Evolutionary conservation across 2,113 vertebrate genomes (phyloP).

Genomic region (Notarius quadriscutis): DNA sequence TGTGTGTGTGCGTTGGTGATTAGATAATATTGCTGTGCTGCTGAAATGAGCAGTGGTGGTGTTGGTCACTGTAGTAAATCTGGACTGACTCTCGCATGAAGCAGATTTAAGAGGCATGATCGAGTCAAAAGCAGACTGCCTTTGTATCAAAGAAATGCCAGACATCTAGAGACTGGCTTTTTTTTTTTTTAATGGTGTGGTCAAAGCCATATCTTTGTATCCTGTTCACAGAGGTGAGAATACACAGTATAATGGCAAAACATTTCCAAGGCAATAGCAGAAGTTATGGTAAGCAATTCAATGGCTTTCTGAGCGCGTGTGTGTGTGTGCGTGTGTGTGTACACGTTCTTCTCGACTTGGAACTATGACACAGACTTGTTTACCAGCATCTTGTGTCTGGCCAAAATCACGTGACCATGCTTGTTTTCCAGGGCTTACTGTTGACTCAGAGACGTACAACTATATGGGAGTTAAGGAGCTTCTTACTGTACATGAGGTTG

Average conservation of each 20-base stretch:
- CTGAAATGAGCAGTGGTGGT: neutral
- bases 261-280: conserved; percentile 13
- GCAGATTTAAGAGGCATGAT: neutral
- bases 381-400: conserved; percentile 30
- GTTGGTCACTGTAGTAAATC: neutral
- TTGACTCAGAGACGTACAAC: conserved; percentile 25
- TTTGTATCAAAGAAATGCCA: neutral
- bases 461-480: conserved; percentile 42
- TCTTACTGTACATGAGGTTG: conserved; percentile 25
- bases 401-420: conserved; percentile 30
- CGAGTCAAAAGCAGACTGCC: neutral
- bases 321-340: neutral
- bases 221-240: neutral
- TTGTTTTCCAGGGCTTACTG: conserved; percentile 41
- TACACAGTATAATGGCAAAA: conserved; percentile 22
- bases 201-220: neutral
- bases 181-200: neutral
- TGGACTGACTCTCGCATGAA: too few species aligned
- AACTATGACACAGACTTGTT: conserved; percentile 40
- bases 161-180: neutral
- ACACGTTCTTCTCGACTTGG: neutral
- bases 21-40: neutral
- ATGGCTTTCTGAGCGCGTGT: neutral
- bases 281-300: conserved; percentile 18
- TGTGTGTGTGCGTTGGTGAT: neutral